Percentiles rank a stretch among this genome's conserved stretches.
Conservation (phyloP, 2,888 invertebrate genomes). For the Tuberolachnus salignus region DNA sequence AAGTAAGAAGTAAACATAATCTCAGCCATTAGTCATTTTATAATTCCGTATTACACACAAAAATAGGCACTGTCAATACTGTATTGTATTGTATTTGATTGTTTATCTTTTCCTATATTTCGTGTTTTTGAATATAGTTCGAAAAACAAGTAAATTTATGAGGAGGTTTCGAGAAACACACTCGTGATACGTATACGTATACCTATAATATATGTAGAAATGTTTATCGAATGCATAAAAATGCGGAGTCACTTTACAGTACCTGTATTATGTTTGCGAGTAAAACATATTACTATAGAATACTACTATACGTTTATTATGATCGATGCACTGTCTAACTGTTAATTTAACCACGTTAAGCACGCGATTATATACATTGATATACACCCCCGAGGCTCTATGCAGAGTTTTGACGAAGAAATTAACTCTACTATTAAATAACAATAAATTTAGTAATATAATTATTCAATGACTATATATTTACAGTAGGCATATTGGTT, state of each 20-base stretch:
- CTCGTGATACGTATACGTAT: not conserved
- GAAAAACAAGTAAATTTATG: not conserved
- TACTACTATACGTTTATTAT: constrained; percentile 8
- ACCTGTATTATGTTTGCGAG: constrained; percentile 22
- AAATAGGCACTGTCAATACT: too few relatives aligned
- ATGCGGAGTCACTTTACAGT: not conserved
- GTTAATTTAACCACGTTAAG: constrained; percentile 13
- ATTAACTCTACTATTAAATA: not conserved
- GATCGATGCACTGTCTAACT: constrained; percentile 23
- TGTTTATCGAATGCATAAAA: constrained; percentile 3
- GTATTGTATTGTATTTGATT: too few relatives aligned
- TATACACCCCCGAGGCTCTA: constrained; percentile 4
- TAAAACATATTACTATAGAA: constrained; percentile 13
- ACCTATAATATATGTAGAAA: constrained; percentile 1
- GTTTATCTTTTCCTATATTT: too few relatives aligned
- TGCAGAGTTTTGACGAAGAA: not conserved
- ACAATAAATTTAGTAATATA: not conserved
- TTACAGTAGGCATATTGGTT: not conserved
- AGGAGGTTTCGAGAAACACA: not conserved
- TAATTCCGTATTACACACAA: too few relatives aligned
- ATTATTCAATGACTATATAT: not conserved
- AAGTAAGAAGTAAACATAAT: too few relatives aligned
- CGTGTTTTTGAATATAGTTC: not conserved
- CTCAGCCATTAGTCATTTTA: too few relatives aligned
- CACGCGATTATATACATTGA: not conserved